phyloP scores from a whole-genome alignment of 2,888 invertebrate species.

The Orchesella flavescens region DNA sequence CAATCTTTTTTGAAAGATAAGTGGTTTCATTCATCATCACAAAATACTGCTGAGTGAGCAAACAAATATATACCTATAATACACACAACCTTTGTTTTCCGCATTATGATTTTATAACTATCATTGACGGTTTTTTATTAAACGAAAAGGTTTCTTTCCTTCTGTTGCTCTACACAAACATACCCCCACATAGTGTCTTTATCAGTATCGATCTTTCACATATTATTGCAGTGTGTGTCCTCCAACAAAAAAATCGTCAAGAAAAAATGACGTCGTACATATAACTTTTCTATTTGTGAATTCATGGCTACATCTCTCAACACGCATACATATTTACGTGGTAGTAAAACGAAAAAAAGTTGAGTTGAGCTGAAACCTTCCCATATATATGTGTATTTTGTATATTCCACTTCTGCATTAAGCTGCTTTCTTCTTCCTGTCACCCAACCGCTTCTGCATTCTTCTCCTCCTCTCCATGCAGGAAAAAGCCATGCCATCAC shows the following conservation, averaged over 20 bases:
- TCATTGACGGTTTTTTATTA: constrained; percentile 7
- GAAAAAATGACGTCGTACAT: neutral
- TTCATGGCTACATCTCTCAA: neutral
- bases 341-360: neutral
- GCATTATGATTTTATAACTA: constrained; percentile 11
- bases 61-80: too few species aligned
- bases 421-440: constrained; percentile 17
- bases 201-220: constrained; percentile 52
- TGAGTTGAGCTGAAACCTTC: neutral
- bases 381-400: constrained; percentile 22
- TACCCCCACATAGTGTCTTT: constrained; percentile 19
- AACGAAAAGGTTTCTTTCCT: constrained; percentile 15
- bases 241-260: constrained; percentile 31
- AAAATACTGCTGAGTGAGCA: too few species aligned
- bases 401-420: neutral
- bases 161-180: constrained; percentile 7
- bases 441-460: constrained; percentile 8
- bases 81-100: too few species aligned
- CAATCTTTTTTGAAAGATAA: too few species aligned
- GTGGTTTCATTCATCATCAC: too few species aligned
- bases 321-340: neutral
- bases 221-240: constrained; percentile 44
- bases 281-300: neutral
- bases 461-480: neutral
- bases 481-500: constrained; percentile 33